Evolutionary conservation across 2,113 vertebrate genomes (phyloP).

Genomic region (Centropristis striata): DNA sequence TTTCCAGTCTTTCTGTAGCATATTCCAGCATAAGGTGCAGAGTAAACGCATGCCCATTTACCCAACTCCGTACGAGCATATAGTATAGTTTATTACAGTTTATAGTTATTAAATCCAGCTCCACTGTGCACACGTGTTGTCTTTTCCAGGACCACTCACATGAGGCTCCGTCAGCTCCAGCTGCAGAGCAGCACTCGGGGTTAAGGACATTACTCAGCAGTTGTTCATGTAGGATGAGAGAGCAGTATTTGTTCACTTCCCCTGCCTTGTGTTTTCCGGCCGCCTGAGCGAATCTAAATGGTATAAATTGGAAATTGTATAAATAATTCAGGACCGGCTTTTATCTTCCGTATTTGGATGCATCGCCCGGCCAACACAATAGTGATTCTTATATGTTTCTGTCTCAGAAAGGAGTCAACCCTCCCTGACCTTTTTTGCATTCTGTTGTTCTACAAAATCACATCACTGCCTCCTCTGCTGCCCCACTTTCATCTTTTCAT

Average conservation of each 20-base stretch:
- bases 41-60: too few relatives aligned
- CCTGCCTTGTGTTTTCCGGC: constrained; percentile 14
- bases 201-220: constrained; percentile 43
- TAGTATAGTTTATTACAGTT: too few relatives aligned
- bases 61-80: too few relatives aligned
- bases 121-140: neutral
- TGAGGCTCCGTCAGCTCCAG: constrained; percentile 11
- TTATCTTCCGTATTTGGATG: constrained; percentile 53
- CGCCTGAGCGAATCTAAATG: constrained; percentile 47
- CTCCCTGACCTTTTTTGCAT: constrained; percentile 45
- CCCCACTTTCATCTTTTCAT: constrained; percentile 15
- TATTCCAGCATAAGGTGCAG: too few relatives aligned
- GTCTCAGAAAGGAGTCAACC: constrained; percentile 31
- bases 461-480: constrained; percentile 10
- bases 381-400: constrained; percentile 15
- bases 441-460: constrained; percentile 24
- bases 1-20: too few relatives aligned
- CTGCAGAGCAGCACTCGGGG: constrained; percentile 19
- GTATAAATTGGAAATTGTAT: constrained; percentile 54
- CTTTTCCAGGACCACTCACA: neutral
- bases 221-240: constrained; percentile 36
- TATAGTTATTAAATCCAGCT: neutral
- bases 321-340: constrained; percentile 62
- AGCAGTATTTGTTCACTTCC: constrained; percentile 37
- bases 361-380: constrained; percentile 29